These are phyloP conservation scores for Tachina grossa DNA, from an alignment of 2,888 invertebrate species.

Conservation along the genomic window DNA sequence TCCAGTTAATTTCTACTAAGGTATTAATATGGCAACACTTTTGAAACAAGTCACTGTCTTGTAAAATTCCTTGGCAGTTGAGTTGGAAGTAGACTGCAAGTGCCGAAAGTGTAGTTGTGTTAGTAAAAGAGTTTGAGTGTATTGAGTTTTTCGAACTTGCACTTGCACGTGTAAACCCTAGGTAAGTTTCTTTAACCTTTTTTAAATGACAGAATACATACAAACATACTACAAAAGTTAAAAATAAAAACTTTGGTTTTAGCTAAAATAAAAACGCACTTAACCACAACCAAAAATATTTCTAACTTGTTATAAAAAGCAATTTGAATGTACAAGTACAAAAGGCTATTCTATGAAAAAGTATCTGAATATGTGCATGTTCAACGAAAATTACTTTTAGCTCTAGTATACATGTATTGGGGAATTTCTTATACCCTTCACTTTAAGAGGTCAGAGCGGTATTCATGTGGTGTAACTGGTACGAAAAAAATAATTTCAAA, in stretches of 20 bases:
- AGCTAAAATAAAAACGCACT: conserved; percentile 1
- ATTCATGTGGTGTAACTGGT: background rate
- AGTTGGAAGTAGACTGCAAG: too few relatives aligned
- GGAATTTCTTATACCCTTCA: conserved; percentile 3
- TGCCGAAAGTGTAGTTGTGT: too few relatives aligned
- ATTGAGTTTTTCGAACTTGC: too few relatives aligned
- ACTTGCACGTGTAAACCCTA: too few relatives aligned
- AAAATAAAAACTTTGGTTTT: conserved; percentile 1
- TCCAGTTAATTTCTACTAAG: too few relatives aligned
- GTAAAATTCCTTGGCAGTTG: too few relatives aligned
- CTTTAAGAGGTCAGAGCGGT: background rate
- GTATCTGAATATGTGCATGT: conserved; percentile 4
- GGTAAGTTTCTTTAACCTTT: background rate
- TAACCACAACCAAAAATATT: background rate
- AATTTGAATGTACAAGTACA: background rate
- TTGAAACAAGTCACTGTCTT: too few relatives aligned
- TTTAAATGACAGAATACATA: conserved; percentile 16
- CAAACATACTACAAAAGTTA: background rate
- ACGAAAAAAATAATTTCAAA: too few relatives aligned
- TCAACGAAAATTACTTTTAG: conserved; percentile 11
- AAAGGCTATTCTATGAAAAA: background rate
- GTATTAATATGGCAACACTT: too few relatives aligned
- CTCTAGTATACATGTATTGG: background rate
- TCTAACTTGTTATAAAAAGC: background rate
- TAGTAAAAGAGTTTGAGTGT: too few relatives aligned